Base-by-base conservation (phyloP, 2,113 vertebrate genomes). In the Nycticorax nycticorax region DNA sequence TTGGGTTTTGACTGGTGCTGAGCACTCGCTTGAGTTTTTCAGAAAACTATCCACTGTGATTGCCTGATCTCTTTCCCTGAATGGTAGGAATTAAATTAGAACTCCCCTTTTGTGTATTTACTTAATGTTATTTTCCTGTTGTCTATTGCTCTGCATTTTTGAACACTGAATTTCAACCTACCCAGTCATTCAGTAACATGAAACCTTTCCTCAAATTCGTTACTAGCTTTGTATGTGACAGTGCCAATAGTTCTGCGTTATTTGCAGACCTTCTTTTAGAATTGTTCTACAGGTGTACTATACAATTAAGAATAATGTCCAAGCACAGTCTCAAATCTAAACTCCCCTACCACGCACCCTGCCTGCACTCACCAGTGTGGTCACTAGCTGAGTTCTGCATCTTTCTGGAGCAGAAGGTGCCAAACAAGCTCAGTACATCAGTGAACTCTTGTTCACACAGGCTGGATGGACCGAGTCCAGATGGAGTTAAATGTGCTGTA, bases 31-130 rank as follows among this genome's bases (percentile, higher is more conserved):
- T 45, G 39, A 87, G 60, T 68, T 91, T 89, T 82, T 81, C 69
- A 89, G 69, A 60, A 72, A 89, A 68, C 69, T 75, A 24, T 24
- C 84, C 62, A 19, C 69, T 50, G 56, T 41, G 77, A 55, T 45
- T 87, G 71, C 53, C 77, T 62, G 73, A 91, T 87, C 41, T 85
- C 76, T 26, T 35, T 81, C 52, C 64, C 41, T 48, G 69, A 91
- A 85, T 57, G 53, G 48, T 22, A 94, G 62, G 84, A 95, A 93
- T 92, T 82, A 82, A 93, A 89, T 93, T 33, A 89, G 19, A 85
- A 88, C 37, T 69, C 81, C 41, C 32, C 57, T 85, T 79, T 68
- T 91, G 57, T 94, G 33, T 91, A 59, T 81, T 86, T 92, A 86
- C 47, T 77, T 62, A 37, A 68, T 2, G 1, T 64, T 91, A 39